Conservation (phyloP, 2,113 vertebrate species). For the Pholis gunnellus region DNA sequence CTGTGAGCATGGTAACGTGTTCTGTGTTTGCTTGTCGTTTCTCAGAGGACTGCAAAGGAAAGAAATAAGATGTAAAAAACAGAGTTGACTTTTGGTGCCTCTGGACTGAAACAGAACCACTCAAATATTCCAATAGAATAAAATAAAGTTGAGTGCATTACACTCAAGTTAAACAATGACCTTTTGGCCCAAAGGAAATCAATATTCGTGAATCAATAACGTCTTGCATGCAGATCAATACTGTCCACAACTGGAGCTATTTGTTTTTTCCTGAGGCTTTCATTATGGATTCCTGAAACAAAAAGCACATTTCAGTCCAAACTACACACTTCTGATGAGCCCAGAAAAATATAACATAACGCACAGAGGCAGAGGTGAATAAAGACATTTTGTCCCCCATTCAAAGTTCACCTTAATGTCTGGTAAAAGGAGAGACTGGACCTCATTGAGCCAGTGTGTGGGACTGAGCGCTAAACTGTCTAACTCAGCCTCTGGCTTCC, state of each 20-base stretch:
- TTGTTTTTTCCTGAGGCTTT: background rate
- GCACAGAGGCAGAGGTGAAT: background rate
- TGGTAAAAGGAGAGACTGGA: background rate
- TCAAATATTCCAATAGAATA: background rate
- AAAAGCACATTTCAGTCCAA: background rate
- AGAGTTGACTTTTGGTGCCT: background rate
- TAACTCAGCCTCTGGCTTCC: conserved; percentile 21
- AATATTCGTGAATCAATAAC: conserved; percentile 15
- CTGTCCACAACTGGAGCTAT: background rate
- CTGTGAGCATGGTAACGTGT: conserved; percentile 26
- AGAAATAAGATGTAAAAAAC: background rate
- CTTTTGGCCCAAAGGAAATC: background rate
- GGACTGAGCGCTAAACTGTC: conserved; percentile 20
- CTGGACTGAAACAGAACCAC: background rate
- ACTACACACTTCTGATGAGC: background rate
- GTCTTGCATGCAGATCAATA: background rate
- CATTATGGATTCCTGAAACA: background rate
- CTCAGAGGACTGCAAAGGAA: background rate
- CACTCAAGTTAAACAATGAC: background rate
- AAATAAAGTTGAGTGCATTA: background rate
- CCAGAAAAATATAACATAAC: background rate
- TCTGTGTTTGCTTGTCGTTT: background rate
- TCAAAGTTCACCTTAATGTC: background rate
- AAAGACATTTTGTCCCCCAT: background rate
- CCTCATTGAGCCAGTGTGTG: conserved; percentile 6